These are phyloP conservation scores for Columbina picui DNA, from an alignment of 2,113 vertebrate genomes.

Conservation along the genomic window DNA sequence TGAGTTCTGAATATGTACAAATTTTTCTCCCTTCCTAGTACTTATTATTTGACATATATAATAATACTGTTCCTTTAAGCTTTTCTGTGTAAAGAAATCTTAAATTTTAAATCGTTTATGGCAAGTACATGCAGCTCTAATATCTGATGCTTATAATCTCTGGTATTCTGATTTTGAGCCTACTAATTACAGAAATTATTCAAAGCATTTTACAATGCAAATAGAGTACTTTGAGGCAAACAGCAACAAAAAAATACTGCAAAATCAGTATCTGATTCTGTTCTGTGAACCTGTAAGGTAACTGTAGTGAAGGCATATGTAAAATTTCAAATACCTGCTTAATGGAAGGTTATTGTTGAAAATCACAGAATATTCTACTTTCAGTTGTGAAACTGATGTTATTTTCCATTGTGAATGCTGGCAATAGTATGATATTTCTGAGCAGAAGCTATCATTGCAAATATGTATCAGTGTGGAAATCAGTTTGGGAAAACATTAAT, in stretches of 20 bases:
- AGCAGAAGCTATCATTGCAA: not conserved
- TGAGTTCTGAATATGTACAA: not conserved
- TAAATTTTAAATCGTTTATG: not conserved
- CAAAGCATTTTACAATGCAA: not conserved
- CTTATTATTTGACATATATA: not conserved
- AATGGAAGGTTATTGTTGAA: not conserved
- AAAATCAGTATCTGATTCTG: not conserved
- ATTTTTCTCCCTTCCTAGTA: not conserved
- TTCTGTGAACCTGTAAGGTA: not conserved
- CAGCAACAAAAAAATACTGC: not conserved
- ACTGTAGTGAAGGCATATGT: not conserved
- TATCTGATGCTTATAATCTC: not conserved
- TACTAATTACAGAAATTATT: not conserved
- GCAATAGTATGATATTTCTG: not conserved
- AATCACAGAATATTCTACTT: not conserved
- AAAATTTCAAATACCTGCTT: not conserved
- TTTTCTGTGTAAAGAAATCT: not conserved
- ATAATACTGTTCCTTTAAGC: not conserved
- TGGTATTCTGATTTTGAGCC: not conserved
- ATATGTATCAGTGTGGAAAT: not conserved
- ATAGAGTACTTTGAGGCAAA: not conserved
- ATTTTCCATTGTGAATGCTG: not conserved
- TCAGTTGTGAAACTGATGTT: not conserved
- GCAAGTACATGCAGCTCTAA: not conserved
- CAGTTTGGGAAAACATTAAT: not conserved